Percentiles rank a stretch among this genome's conserved stretches.
Conservation (phyloP, 2,113 vertebrate species). For the Microcebus lehilahytsara region DNA sequence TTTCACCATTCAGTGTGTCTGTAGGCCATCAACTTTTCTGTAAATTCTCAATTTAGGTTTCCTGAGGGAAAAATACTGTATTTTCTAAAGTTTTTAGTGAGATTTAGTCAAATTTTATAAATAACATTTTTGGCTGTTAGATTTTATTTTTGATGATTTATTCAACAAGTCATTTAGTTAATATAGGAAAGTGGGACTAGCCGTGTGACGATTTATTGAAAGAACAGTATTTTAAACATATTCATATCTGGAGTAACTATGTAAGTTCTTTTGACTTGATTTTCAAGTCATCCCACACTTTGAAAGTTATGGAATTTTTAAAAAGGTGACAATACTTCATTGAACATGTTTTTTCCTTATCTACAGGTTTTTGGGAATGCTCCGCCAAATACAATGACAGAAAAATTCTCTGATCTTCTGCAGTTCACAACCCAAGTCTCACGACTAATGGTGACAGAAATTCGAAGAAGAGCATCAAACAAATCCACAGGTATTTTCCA, state of each 20-base stretch:
- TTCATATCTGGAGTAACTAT: background rate
- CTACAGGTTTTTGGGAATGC: conserved; percentile 96
- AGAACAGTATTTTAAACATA: background rate
- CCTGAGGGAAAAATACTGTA: background rate
- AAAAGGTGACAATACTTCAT: background rate
- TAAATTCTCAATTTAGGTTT: conserved; percentile 12
- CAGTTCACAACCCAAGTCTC: conserved; percentile 99
- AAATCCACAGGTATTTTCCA: conserved; percentile 94
- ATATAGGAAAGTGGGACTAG: background rate
- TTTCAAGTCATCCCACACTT: background rate
- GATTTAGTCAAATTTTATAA: background rate
- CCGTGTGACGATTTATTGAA: background rate
- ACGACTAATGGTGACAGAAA: conserved; percentile 98
- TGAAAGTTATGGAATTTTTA: background rate
- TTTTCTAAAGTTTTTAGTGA: conserved; percentile 9
- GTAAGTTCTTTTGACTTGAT: background rate
- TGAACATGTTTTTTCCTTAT: conserved; percentile 40
- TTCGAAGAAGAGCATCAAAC: conserved; percentile 96
- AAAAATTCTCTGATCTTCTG: conserved; percentile 98
- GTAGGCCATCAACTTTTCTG: background rate
- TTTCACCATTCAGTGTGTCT: background rate
- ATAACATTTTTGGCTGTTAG: background rate
- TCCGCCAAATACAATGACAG: conserved; percentile 96
- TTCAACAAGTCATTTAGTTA: background rate
- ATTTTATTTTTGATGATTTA: conserved; percentile 30